A percentile compares a stretch with the other conserved stretches of the same genome.
phyloP scores from a whole-genome alignment of 2,888 invertebrate genomes.

The Thelaira solivaga region DNA sequence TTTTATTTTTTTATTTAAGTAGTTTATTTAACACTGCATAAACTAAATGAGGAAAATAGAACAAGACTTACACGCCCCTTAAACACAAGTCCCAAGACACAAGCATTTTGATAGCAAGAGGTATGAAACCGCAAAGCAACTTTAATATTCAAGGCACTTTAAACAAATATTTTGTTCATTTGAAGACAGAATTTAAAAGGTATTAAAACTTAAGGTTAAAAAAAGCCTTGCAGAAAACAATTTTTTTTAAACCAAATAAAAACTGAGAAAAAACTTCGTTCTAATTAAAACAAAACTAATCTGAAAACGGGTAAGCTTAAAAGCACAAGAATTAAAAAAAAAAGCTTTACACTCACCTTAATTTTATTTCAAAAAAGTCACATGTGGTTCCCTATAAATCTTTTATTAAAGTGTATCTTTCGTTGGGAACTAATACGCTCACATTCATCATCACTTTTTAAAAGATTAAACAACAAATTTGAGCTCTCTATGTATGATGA shows the following conservation, averaged over 20 bases:
- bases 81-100: not conserved
- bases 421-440: no score
- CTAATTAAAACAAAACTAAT: no score
- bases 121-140: slow-evolving; percentile 27
- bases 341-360: no score
- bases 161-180: not conserved
- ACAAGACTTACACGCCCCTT: not conserved
- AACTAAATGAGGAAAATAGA: not conserved
- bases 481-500: no score
- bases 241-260: not conserved
- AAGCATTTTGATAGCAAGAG: slow-evolving; percentile 10
- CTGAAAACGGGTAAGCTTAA: no score
- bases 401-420: no score
- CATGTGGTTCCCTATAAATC: no score
- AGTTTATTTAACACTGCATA: slow-evolving; percentile 33
- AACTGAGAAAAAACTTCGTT: no score
- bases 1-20: slow-evolving; percentile 19
- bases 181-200: not conserved
- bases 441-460: no score
- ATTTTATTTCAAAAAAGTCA: no score
- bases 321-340: no score
- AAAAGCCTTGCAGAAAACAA: not conserved
- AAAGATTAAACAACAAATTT: no score
- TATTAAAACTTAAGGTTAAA: not conserved
- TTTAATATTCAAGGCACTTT: slow-evolving; percentile 27